Base-by-base conservation (phyloP, 1,140 invertebrate genomes). In the Euglossa dilemma region DNA sequence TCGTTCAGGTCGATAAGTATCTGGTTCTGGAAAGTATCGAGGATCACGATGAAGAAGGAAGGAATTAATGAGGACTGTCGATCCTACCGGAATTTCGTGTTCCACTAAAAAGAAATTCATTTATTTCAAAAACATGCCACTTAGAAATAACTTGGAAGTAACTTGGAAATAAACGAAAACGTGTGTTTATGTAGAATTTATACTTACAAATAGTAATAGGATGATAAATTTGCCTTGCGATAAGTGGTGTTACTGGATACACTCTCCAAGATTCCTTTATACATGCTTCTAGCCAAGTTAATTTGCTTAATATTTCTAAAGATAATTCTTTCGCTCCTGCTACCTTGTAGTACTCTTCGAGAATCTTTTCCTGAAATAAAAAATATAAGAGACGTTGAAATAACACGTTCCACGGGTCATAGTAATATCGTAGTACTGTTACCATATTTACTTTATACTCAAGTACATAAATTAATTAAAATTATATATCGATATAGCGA, bases 1-100 rank as follows among this genome's bases (percentile, higher is more conserved):
- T 72, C 96, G 92, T 66, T 96, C 95, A 0, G 96, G 96, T 87
- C 95, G 92, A 89, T 95, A 97, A 2, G 84, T 83, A 18, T 96
- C 95, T 2, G 96, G 96, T 36, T 97, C 93, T 11, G 96, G 94
- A 88, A 95, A 97, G 66, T 93, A 88, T 43, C 94, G 90, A 1
- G 91, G 85, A 84, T 96, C 94, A 9, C 95, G 93, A 89, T 97
- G 96, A 36, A 97, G 85, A 16, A 93, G 70, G 47, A 91, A 93
- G 1, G 90, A 87, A 70, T 92, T 92, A 25, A 94, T 61, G 6
- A 93, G 63, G n/a, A 93, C 88, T 47, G 92, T 93, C 0, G 92
- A 89, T 14, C 92, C 85, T 81, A 91, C 85, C 23, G 92, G 92
- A 12, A 94, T 88, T 12, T 91, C 81, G n/a, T 93, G 77, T 6